phyloP scores from a whole-genome alignment of 2,888 invertebrate species.

The Pandemis heparana region DNA sequence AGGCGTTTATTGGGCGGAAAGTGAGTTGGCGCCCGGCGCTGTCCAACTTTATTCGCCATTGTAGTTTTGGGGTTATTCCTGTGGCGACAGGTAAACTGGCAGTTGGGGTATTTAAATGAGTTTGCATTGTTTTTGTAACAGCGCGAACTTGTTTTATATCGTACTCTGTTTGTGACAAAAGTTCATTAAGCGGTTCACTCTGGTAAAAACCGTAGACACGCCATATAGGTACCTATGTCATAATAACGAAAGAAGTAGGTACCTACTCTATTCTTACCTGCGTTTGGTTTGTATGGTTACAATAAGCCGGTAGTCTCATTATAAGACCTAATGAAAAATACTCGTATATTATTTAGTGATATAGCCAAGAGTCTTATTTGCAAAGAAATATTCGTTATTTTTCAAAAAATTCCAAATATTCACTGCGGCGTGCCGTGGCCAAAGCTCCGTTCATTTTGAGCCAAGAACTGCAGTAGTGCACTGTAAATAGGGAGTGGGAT shows the following conservation, averaged over 20 bases:
- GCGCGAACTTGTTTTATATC: slow-evolving; percentile 1
- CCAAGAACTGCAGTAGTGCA: not conserved
- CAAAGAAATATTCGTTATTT: too few species aligned
- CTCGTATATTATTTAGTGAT: too few species aligned
- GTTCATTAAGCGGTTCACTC: not conserved
- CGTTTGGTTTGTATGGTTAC: too few species aligned
- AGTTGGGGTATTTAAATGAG: slow-evolving; percentile 39
- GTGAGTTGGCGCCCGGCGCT: slow-evolving; percentile 26
- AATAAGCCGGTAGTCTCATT: too few species aligned
- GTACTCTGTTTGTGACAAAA: not conserved
- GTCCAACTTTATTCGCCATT: slow-evolving; percentile 37
- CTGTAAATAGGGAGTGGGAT: not conserved
- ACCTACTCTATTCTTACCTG: too few species aligned
- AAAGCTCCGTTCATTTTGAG: not conserved
- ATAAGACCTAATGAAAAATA: too few species aligned
- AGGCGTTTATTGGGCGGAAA: slow-evolving; percentile 43
- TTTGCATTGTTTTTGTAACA: slow-evolving; percentile 29
- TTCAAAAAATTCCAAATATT: not conserved
- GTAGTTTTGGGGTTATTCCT: slow-evolving; percentile 33
- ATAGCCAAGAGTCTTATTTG: too few species aligned
- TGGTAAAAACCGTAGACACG: not conserved
- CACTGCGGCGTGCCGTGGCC: not conserved
- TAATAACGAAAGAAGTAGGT: not conserved
- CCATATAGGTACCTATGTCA: not conserved
- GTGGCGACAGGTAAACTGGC: slow-evolving; percentile 42